These are phyloP conservation scores for Echiichthys vipera DNA, from an alignment of 2,797 vertebrate genomes.

Conservation along the genomic window DNA sequence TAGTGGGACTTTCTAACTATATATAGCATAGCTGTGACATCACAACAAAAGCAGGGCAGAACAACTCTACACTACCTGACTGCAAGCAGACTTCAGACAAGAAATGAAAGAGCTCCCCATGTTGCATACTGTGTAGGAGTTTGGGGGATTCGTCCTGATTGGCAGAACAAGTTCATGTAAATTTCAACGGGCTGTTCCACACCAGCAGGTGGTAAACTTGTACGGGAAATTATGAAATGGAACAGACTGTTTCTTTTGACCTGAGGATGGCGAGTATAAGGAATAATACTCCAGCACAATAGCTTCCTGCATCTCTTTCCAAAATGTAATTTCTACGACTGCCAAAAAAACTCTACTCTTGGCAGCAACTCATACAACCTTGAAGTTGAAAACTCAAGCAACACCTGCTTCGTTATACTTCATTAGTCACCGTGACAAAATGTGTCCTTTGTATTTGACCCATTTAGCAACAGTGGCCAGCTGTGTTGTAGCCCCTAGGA, in stretches of 20 bases:
- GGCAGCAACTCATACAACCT: slow-evolving; percentile 19
- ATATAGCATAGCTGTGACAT: too few relatives aligned
- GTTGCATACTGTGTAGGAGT: not conserved
- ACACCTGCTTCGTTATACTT: slow-evolving; percentile 20
- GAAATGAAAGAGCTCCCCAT: not conserved
- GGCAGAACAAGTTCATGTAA: slow-evolving; percentile 10
- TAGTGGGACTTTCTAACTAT: too few relatives aligned
- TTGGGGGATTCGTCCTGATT: not conserved
- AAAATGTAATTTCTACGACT: not conserved
- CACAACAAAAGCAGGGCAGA: too few relatives aligned
- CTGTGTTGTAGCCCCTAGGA: slow-evolving; percentile 15
- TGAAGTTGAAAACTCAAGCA: slow-evolving; percentile 28
- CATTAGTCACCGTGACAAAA: slow-evolving; percentile 37
- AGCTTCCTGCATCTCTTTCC: not conserved
- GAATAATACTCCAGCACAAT: not conserved
- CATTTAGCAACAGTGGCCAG: slow-evolving; percentile 25
- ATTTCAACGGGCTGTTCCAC: slow-evolving; percentile 17
- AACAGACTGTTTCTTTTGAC: slow-evolving; percentile 13
- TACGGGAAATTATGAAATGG: slow-evolving; percentile 13
- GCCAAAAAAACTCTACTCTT: slow-evolving; percentile 24
- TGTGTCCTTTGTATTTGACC: slow-evolving; percentile 33
- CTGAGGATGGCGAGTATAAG: not conserved
- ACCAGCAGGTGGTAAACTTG: not conserved
- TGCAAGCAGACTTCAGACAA: not conserved
- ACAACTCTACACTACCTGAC: not conserved